These are phyloP conservation scores for Acromyrmex charruanus DNA, from an alignment of 1,140 invertebrate species.

Conservation along the genomic window DNA sequence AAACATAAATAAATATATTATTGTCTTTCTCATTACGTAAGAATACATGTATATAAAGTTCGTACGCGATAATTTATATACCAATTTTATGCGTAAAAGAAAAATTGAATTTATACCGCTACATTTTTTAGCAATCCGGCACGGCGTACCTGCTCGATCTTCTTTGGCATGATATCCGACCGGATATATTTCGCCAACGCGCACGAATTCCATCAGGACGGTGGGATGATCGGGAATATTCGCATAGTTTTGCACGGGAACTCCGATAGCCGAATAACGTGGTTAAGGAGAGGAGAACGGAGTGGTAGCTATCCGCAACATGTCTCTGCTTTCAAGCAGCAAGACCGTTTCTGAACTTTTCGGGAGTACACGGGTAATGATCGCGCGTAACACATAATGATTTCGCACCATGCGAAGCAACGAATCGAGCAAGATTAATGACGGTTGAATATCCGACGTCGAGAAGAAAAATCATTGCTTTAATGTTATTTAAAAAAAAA, in stretches of 20 bases:
- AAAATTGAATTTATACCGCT: neutral
- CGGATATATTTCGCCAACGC: slow-evolving; percentile 49
- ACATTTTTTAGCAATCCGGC: slow-evolving; percentile 36
- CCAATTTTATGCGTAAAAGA: neutral
- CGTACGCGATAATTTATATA: neutral
- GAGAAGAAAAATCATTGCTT: neutral
- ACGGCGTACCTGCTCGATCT: slow-evolving; percentile 37
- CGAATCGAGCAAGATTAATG: neutral
- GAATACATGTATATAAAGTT: neutral
- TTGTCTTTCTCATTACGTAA: neutral
- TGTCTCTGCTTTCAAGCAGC: slow-evolving; percentile 86
- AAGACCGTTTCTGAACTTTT: slow-evolving; percentile 76
- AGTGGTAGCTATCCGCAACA: slow-evolving; percentile 85
- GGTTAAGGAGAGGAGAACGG: slow-evolving; percentile 77
- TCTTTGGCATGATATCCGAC: slow-evolving; percentile 29
- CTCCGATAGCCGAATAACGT: slow-evolving; percentile 75
- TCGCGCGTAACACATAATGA: slow-evolving; percentile 33
- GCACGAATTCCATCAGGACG: slow-evolving; percentile 65
- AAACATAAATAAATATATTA: neutral
- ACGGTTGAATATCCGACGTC: neutral
- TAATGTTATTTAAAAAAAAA: neutral
- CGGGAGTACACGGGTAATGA: slow-evolving; percentile 61
- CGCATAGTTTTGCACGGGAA: slow-evolving; percentile 77
- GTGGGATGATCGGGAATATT: slow-evolving; percentile 78
- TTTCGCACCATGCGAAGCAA: neutral